phyloP scores from a whole-genome alignment of 2,113 vertebrate genomes.

The Sceloporus undulatus region DNA sequence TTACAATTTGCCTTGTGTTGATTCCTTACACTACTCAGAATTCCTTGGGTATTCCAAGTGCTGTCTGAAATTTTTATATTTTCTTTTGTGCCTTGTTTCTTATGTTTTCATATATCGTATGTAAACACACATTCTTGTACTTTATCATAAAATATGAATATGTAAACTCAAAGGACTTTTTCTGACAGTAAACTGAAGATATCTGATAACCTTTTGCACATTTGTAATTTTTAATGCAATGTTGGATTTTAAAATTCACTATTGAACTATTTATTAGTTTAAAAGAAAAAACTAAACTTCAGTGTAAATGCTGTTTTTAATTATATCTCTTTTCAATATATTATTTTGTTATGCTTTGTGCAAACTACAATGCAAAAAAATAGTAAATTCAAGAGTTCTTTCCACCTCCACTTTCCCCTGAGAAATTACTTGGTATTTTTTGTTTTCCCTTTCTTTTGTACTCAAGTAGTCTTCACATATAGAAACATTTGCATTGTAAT shows the following conservation, averaged over 20 bases:
- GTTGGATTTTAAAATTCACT: constrained; percentile 57
- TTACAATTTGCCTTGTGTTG: constrained; percentile 58
- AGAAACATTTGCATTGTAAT: too few species aligned
- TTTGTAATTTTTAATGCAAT: constrained; percentile 70
- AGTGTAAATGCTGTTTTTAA: neutral
- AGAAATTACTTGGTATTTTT: too few species aligned
- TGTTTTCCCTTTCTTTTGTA: too few species aligned
- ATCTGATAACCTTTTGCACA: constrained; percentile 73
- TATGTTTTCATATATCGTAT: neutral
- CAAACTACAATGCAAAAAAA: neutral
- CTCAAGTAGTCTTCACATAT: too few species aligned
- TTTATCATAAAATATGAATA: constrained; percentile 29
- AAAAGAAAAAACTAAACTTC: constrained; percentile 46
- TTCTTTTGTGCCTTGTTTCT: constrained; percentile 68
- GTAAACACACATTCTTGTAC: constrained; percentile 4
- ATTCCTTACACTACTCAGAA: constrained; percentile 48
- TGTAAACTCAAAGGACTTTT: constrained; percentile 42
- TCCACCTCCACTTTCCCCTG: neutral
- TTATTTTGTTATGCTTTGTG: neutral
- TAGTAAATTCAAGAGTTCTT: neutral
- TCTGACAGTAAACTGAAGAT: constrained; percentile 46
- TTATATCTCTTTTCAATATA: neutral
- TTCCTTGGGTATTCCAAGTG: constrained; percentile 37
- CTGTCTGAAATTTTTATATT: constrained; percentile 51
- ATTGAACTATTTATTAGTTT: constrained; percentile 71